Percentiles rank a stretch among this genome's conserved stretches.
Evolutionary conservation across 1,140 invertebrate genomes (phyloP).

Genomic region (Zophobas atratus): DNA sequence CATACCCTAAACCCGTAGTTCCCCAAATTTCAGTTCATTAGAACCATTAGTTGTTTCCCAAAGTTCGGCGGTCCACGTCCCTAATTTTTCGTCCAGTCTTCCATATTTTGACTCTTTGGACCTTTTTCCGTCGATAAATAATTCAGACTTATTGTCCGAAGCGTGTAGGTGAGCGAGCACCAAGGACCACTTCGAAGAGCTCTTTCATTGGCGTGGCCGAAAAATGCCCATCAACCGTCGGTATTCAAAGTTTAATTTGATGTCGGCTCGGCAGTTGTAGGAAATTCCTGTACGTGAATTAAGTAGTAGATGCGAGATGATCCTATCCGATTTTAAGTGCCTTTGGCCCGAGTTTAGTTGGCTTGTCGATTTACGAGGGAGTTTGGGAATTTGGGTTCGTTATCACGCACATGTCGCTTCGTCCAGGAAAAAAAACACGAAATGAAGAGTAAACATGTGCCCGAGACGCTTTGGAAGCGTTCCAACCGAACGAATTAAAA

Average conservation of each 20-base stretch:
- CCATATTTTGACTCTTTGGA: too few relatives aligned
- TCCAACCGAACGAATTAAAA: constrained; percentile 67
- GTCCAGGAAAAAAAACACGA: constrained; percentile 29
- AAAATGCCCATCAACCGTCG: constrained; percentile 16
- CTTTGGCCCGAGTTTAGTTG: constrained; percentile 31
- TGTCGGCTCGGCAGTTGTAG: constrained; percentile 21
- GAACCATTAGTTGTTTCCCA: too few relatives aligned
- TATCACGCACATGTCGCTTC: constrained; percentile 40
- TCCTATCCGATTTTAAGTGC: constrained; percentile 39
- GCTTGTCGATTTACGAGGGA: constrained; percentile 21
- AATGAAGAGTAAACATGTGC: constrained; percentile 63
- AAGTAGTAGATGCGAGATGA: constrained; percentile 9
- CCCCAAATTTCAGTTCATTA: too few relatives aligned
- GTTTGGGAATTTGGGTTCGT: constrained; percentile 35
- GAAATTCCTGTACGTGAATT: constrained; percentile 30
- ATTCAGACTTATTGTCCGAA: background rate
- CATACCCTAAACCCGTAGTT: too few relatives aligned
- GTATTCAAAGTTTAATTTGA: constrained; percentile 34
- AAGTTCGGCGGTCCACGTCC: too few relatives aligned
- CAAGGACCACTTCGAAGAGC: background rate
- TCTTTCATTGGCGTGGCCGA: background rate
- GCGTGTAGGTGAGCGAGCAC: background rate
- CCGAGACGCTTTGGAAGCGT: constrained; percentile 60
- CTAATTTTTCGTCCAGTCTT: too few relatives aligned
- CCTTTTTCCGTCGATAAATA: too few relatives aligned